These are phyloP conservation scores for Phortica variegata DNA, from an alignment of 1,140 invertebrate species.

Conservation along the genomic window DNA sequence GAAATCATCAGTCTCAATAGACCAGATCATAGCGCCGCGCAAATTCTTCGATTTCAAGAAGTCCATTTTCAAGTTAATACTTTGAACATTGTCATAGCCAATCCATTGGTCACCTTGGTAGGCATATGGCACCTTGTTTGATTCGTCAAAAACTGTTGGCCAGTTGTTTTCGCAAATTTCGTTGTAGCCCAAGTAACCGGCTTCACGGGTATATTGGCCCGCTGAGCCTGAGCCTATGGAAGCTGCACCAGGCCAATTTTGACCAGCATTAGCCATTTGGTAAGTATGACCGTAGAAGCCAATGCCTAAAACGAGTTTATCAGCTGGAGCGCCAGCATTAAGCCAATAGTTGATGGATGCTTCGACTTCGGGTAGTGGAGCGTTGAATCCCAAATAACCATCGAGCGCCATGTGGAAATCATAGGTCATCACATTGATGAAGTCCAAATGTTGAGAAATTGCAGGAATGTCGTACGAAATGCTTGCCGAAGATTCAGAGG, in stretches of 20 bases:
- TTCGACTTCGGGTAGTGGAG: conserved; percentile 60
- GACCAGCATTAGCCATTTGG: conserved; percentile 58
- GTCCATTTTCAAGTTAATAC: conserved; percentile 51
- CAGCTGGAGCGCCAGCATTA: conserved; percentile 51
- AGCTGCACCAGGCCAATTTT: conserved; percentile 61
- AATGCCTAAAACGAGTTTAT: conserved; percentile 68
- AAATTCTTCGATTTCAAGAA: conserved; percentile 59
- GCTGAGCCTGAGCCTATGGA: conserved; percentile 61
- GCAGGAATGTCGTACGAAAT: conserved; percentile 63
- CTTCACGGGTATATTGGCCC: conserved; percentile 70
- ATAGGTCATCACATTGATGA: conserved; percentile 70
- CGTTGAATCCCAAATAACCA: conserved; percentile 61
- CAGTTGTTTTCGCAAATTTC: conserved; percentile 61
- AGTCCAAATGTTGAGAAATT: conserved; percentile 61
- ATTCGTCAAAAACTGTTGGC: conserved; percentile 26
- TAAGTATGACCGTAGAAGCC: conserved; percentile 70
- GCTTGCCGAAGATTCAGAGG: conserved; percentile 59
- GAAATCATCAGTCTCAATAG: conserved; percentile 76
- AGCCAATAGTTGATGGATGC: conserved; percentile 40
- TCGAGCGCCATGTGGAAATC: conserved; percentile 65
- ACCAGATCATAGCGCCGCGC: conserved; percentile 79
- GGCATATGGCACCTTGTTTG: conserved; percentile 44
- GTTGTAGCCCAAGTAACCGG: conserved; percentile 75
- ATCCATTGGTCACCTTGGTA: conserved; percentile 56
- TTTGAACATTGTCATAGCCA: conserved; percentile 53